Conservation (phyloP, 2,888 invertebrate genomes). For the Agrochola litura region DNA sequence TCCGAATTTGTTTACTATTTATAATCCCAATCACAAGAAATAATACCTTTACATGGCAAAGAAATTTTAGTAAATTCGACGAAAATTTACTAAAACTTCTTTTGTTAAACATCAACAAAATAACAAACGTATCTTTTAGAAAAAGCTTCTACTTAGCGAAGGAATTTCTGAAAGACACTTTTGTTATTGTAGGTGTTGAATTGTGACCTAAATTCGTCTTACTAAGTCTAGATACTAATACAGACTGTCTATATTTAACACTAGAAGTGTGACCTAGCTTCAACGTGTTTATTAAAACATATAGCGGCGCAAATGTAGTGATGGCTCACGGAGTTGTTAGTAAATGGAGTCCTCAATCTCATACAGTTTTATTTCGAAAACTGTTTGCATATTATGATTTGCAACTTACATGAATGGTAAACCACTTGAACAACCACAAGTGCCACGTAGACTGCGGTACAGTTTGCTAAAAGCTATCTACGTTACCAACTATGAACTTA, state of each 20-base stretch:
- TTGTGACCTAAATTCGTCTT: conserved; percentile 42
- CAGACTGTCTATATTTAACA: conserved; percentile 26
- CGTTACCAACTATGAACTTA: not conserved
- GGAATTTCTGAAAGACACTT: conserved; percentile 6
- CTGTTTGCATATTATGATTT: too few species aligned
- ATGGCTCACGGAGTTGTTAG: conserved; percentile 10
- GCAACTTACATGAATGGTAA: not conserved
- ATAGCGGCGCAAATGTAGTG: conserved; percentile 48
- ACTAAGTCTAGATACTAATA: conserved; percentile 31
- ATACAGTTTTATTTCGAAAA: too few species aligned
- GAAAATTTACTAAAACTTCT: not conserved
- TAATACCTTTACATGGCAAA: conserved; percentile 1
- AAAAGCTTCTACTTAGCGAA: conserved; percentile 21
- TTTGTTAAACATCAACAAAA: conserved; percentile 22
- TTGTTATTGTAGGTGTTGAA: conserved; percentile 22
- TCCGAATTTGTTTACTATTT: not conserved
- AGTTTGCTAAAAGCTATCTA: not conserved
- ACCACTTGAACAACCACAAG: not conserved
- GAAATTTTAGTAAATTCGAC: too few species aligned
- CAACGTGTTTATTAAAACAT: conserved; percentile 62
- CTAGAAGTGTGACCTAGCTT: conserved; percentile 34
- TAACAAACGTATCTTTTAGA: conserved; percentile 16
- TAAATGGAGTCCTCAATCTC: conserved; percentile 11
- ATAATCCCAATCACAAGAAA: not conserved
- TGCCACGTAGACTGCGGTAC: not conserved